These are phyloP conservation scores for Philonicus albiceps DNA, from an alignment of 2,888 invertebrate species.

Conservation along the genomic window DNA sequence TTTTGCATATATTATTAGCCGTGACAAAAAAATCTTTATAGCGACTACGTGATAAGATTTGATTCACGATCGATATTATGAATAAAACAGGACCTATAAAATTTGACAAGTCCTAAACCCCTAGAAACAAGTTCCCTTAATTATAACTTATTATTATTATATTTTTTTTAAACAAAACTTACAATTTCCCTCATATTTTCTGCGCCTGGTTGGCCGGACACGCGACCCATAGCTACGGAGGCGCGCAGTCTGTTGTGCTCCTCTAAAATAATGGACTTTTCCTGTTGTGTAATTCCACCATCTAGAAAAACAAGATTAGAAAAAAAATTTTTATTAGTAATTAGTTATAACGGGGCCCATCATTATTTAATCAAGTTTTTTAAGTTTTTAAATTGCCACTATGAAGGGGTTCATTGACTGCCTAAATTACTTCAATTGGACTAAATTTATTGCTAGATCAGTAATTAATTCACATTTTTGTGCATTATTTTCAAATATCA, in stretches of 20 bases:
- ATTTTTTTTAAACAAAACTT: conserved; percentile 53
- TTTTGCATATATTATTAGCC: not conserved
- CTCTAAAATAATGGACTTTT: conserved; percentile 79
- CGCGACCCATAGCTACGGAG: conserved; percentile 79
- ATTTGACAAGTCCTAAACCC: not conserved
- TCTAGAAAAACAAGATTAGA: conserved; percentile 53
- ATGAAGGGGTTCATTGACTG: not conserved
- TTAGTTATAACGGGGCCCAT: not conserved
- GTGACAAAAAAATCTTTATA: not conserved
- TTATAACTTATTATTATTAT: not conserved
- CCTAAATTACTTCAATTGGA: not conserved
- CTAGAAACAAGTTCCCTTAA: not conserved
- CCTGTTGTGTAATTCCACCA: conserved; percentile 72
- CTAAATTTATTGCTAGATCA: not conserved
- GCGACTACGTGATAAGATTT: not conserved
- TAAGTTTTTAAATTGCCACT: not conserved
- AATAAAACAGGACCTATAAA: not conserved
- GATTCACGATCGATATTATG: not conserved
- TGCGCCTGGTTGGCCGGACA: conserved; percentile 79
- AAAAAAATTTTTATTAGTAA: conserved; percentile 6
- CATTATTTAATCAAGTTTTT: not conserved
- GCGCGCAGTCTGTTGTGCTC: conserved; percentile 83
- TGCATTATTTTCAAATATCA: not conserved
- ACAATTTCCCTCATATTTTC: conserved; percentile 90
- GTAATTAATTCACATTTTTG: not conserved